These are phyloP conservation scores for Notamacropus eugenii DNA, from an alignment of 2,797 vertebrate species.

Conservation along the genomic window DNA sequence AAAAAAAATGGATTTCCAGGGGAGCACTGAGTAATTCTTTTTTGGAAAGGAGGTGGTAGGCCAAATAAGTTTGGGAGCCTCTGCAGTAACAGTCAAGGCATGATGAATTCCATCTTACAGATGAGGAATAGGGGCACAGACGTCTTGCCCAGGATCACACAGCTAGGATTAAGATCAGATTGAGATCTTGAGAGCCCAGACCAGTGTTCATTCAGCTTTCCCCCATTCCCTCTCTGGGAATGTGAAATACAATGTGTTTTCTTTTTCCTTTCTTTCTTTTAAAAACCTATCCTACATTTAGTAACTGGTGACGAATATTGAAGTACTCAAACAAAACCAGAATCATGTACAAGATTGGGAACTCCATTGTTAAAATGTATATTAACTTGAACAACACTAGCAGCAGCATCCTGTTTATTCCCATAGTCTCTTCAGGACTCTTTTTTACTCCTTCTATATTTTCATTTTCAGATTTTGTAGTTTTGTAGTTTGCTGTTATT, in stretches of 20 bases:
- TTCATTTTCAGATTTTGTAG: not conserved
- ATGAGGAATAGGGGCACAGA: not conserved
- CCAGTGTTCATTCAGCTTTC: not conserved
- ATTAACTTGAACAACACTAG: not conserved
- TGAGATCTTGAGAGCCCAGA: not conserved
- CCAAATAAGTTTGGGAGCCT: too few relatives aligned
- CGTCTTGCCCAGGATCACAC: not conserved
- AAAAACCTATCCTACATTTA: not conserved
- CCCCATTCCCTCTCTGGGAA: not conserved
- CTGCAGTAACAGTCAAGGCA: not conserved
- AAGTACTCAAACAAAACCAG: not conserved
- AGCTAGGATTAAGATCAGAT: not conserved
- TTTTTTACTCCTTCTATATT: not conserved
- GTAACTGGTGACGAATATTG: not conserved
- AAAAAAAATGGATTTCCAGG: too few relatives aligned
- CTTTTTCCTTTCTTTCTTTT: not conserved
- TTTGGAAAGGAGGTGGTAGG: too few relatives aligned
- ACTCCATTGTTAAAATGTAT: not conserved
- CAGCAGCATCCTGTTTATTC: not conserved
- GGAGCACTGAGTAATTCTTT: too few relatives aligned
- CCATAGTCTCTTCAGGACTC: not conserved
- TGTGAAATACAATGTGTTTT: not conserved
- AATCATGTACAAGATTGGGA: not conserved
- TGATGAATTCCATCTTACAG: not conserved
- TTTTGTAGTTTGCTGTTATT: not conserved